Base-by-base conservation (phyloP, 2,113 vertebrate species). In the Willisornis vidua region DNA sequence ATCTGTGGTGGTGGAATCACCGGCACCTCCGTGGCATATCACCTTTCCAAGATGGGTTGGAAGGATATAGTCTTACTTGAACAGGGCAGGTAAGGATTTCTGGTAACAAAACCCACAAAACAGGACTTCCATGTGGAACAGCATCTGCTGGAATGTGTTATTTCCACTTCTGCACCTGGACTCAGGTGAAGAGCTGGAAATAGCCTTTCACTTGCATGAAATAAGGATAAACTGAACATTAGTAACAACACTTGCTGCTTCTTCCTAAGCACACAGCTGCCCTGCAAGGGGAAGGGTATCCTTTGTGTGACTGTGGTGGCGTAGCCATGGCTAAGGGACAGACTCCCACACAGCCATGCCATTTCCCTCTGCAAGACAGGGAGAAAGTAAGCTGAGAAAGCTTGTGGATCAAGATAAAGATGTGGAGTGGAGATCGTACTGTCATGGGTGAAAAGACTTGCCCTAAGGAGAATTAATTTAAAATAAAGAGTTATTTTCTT, bases 11-110 rank as follows among this genome's bases (percentile, higher is more conserved):
- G 99, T 19, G 99, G 99, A 20, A 98, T 99, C 49, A 97, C 98
- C 93, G 99, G 99, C n/a, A 99, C 99, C 1, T 99, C 99, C 0
- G 99, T 99, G 85, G 99, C 99, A 0, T 99, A 99, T 96, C 99
- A 99, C 93, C 98, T 99, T 22, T 98, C 99, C 93, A 99, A 98
- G 94, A 98, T 99, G 96, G 99, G 99, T 8, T 99, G 99, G 99
- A 99, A 98, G 55, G 99, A 99, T 75, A 93, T 99, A 19, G 97
- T 99, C 57, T 97, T 99, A 33, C 96, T 99, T 90, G 99, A 99
- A 87, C 99, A 99, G 98, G 99, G 99, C 96, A 99, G 99, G 99
- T 99, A 96, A 98, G 98, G 48, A 63, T 22, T 87, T 76, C 35
- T 71, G 19, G 28, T 43, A 51, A 43, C 37, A n/a, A 74, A 85